Evolutionary conservation across 2,888 invertebrate species (phyloP), one percentile per base, ranked within the genome.

Genomic region (Melanophora roralis): DNA sequence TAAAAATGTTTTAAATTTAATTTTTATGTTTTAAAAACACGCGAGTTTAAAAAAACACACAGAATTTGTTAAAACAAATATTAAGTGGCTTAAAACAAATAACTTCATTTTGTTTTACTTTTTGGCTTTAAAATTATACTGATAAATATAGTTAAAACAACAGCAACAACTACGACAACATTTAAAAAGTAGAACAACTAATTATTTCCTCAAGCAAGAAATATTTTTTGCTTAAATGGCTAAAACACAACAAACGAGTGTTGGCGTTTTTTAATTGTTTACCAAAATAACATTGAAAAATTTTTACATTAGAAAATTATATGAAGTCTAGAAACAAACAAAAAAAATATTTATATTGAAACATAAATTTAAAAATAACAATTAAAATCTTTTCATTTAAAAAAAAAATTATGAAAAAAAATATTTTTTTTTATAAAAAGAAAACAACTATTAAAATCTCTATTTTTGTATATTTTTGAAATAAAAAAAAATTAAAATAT

Each of bases 1-100:
- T 16, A 51, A 16, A 57, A 62, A 68, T 62, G 27, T 68, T 45
- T 40, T 60, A 1, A 55, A 72, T 57, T 69, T 38, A 59, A 43
- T 47, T 45, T 23, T 43, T 72, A 53, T 57, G 36, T 57, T 49
- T 34, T 47, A 34, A 2, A 55, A 55, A 53, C 57, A 32, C 43
- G 59, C 34, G 47, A 69, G 19, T 62, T 62, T 9, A 27, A 5
- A 40, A 57, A 57, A 19, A 14, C 12, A 32, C 5, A 0, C 6
- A 11, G 34, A 45, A n/a, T n/a, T 27, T 3, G 11, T 5, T 34
- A 34, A n/a, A 14, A 21, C 47, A 34, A 34, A n/a, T 40, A 23
- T 62, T 11, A 55, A 68, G 32, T 76, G 45, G n/a, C 23, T 27
- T 47, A 32, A 53, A 62, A 19, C 5, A 14, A 65, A 59, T 47